Evolutionary conservation across 64 coral and sea anemone genomes (phyloP), one percentile per base, ranked within the genome.

Genomic region (Dendronephthya gigantea): DNA sequence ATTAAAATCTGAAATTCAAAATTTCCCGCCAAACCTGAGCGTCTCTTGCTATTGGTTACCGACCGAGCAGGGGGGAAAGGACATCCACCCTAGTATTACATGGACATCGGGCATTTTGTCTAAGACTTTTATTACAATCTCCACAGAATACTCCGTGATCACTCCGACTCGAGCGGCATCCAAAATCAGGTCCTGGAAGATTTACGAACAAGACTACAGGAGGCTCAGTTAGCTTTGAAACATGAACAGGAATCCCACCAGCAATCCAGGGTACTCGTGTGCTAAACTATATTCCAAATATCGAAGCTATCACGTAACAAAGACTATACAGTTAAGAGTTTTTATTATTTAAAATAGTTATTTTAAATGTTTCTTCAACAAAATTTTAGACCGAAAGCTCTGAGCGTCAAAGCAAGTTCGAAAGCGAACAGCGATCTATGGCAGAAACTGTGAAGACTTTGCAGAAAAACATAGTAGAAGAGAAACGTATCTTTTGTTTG

Each of bases 381-480:
- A 65, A 47, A 34, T 93, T 90, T 82, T 93, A 91, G 95, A 93
- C 83, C 48, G 89, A 36, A 91, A 91, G 82, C 36, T 34, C 72
- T 35, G 95, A 98, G 15, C 89, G 95, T 48, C 95, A 98, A 79
- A 85, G 56, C 59, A 98, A 69, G 40, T 85, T 93, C 19, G 88
- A 93, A 50, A 87, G 85, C 27, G 95, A 93, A 52, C 95, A 93
- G 68, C 50, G 68, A 49, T 84, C 95, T 48, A 93, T 98, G 95
- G 95, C 92, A 2, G 95, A 98, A 59, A 90, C 92, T 56, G 36
- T 98, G 81, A 98, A 91, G 35, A 91, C 58, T 23, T 58, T 93
- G 45, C 95, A 98, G 47, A 98, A 98, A 23, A 98, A 88, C 88
- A 40, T 93, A 4, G 88, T 86, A 70, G 95, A 98, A 68, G 95